phyloP scores from a whole-genome alignment of 2,797 vertebrate genomes.

The Notolabrus celidotus region DNA sequence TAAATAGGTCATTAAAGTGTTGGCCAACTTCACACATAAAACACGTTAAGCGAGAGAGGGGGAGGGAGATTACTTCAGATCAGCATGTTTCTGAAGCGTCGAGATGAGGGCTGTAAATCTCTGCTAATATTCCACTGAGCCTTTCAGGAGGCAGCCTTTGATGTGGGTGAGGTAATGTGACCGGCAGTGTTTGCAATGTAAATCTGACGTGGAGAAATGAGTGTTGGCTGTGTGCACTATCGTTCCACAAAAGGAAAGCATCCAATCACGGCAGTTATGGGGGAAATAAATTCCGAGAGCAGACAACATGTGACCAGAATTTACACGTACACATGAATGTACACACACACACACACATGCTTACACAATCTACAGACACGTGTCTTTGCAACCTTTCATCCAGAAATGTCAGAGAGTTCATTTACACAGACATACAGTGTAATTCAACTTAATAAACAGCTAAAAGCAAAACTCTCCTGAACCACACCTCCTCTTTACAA shows the following conservation, averaged over 20 bases:
- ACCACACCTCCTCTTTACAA: conserved; percentile 9
- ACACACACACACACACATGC: neutral
- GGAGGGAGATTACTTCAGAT: conserved; percentile 75
- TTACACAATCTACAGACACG: conserved; percentile 7
- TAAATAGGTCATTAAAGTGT: conserved; percentile 84
- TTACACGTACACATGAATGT: neutral
- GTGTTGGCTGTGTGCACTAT: conserved; percentile 55
- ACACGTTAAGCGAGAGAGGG: conserved; percentile 54
- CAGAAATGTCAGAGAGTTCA: conserved; percentile 25
- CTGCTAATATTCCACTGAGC: conserved; percentile 84
- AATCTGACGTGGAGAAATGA: conserved; percentile 77
- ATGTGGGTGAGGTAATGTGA: conserved; percentile 87
- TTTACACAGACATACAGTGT: conserved; percentile 21
- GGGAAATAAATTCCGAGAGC: conserved; percentile 12
- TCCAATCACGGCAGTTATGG: conserved; percentile 24
- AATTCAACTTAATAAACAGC: conserved; percentile 37
- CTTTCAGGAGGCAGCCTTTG: conserved; percentile 83
- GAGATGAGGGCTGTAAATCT: conserved; percentile 82
- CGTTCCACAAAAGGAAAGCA: conserved; percentile 52
- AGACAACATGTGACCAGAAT: conserved; percentile 23
- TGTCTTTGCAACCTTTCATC: neutral
- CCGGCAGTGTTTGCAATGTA: conserved; percentile 84
- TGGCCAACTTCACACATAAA: conserved; percentile 81
- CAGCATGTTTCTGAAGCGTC: conserved; percentile 79
- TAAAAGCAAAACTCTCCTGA: conserved; percentile 13